These are phyloP conservation scores for Bathynomus jamesi DNA, from an alignment of 1,140 invertebrate genomes.

Conservation along the genomic window DNA sequence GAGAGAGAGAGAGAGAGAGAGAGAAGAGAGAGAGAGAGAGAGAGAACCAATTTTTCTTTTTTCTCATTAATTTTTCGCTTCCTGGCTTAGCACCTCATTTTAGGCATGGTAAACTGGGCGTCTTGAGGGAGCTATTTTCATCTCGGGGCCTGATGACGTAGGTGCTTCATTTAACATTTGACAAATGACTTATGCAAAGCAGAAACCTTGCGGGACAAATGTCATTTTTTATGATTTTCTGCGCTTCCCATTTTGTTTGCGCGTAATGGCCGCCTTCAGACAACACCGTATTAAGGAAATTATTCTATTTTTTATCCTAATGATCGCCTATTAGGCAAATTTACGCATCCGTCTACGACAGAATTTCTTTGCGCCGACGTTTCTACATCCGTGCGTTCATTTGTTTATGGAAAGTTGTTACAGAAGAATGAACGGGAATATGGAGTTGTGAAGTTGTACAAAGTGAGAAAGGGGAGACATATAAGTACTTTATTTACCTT, in stretches of 20 bases:
- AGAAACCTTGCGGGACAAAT: not conserved
- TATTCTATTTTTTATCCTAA: not conserved
- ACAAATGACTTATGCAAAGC: not conserved
- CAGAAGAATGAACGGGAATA: too few relatives aligned
- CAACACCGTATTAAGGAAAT: not conserved
- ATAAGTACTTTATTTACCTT: too few relatives aligned
- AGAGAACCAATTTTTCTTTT: not conserved
- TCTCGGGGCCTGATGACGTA: not conserved
- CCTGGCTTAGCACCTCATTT: not conserved
- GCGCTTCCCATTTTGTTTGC: not conserved
- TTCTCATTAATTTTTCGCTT: not conserved
- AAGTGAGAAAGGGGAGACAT: too few relatives aligned
- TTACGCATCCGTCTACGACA: not conserved
- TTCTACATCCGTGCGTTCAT: too few relatives aligned
- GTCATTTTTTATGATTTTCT: not conserved
- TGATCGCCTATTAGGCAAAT: not conserved
- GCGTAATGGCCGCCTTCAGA: not conserved
- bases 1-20: too few relatives aligned
- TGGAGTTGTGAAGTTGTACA: too few relatives aligned
- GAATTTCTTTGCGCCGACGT: too few relatives aligned
- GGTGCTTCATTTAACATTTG: not conserved
- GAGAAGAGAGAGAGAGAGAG: too few relatives aligned
- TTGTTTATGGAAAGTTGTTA: too few relatives aligned
- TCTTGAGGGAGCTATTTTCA: not conserved
- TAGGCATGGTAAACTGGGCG: not conserved